A percentile compares a stretch with the other conserved stretches of the same genome.
Evolutionary conservation across 2,888 invertebrate species (phyloP).

Genomic region (Acleris sparsana): DNA sequence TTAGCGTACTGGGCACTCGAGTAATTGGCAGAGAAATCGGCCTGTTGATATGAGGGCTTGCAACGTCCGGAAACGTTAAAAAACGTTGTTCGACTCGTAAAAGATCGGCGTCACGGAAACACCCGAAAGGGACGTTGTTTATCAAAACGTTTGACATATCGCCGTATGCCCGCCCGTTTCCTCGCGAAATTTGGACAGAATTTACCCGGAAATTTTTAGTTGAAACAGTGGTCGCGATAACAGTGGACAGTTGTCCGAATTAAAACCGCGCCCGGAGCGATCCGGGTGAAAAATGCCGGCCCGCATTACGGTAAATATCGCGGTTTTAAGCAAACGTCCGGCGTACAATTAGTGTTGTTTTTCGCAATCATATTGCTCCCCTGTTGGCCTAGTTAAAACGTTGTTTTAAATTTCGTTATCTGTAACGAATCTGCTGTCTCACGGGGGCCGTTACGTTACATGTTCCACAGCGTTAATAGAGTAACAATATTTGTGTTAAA

Average conservation of each 20-base stretch:
- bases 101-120: conserved; percentile 37
- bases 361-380: conserved; percentile 26
- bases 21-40: conserved; percentile 9
- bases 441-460: neutral
- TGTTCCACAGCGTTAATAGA: neutral
- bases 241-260: conserved; percentile 53
- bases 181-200: conserved; percentile 45
- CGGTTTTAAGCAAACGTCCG: conserved; percentile 20
- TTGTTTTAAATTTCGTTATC: conserved; percentile 9
- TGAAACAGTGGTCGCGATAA: conserved; percentile 55
- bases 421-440: neutral
- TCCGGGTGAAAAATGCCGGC: conserved; percentile 48
- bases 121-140: conserved; percentile 51
- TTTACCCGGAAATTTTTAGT: conserved; percentile 50
- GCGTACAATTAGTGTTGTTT: conserved; percentile 28
- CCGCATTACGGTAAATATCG: conserved; percentile 35
- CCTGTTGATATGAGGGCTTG: neutral
- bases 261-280: conserved; percentile 53
- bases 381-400: conserved; percentile 28
- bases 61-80: neutral
- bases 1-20: conserved; percentile 1
- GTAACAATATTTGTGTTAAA: neutral
- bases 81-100: neutral
- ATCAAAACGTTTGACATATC: conserved; percentile 61
- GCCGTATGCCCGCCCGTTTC: conserved; percentile 46